Evolutionary conservation across 1,140 invertebrate genomes (phyloP), one percentile per base, ranked within the genome.

Genomic region (Cyclargus thomasi): DNA sequence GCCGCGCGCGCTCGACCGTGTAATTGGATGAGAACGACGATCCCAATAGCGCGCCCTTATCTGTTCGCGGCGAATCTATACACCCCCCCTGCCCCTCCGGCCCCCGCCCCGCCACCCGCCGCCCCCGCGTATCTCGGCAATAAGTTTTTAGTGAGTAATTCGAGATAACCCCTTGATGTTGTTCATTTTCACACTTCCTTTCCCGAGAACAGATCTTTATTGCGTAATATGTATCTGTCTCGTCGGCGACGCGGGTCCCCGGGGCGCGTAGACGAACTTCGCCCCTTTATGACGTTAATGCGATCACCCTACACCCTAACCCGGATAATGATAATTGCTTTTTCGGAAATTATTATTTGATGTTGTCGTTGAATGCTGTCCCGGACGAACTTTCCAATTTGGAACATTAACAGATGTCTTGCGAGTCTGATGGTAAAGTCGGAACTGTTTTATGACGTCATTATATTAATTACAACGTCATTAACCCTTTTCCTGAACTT

Each of bases 81-180:
- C n/a, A n/a, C 78, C 80, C 81, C 65, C 53, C 71, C 63, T 39
- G 36, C 36, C 36, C 55, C 64, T 67, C 70, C 67, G 72, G 29
- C 66, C 68, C 70, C 47, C 74, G 67, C 72, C 62, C 78, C 75
- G 75, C 68, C 69, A 65, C 35, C 63, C 29, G 74, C 79, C 73
- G 71, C 65, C 70, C 66, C 75, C 73, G 39, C 39, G 39, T 47
- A 47, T 69, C 80, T 78, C 74, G 68, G 78, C 87, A 86, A 90
- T 90, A 90, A 90, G 85, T 90, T 90, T 90, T 90, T 90, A 90
- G 87, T 88, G 87, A 90, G 87, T 88, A 88, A 90, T 90, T 88
- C 85, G 87, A 90, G 87, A 90, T 90, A 90, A 88, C 86, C 87
- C 87, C 87, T 90, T 90, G 83, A 88, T 88, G 86, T 88, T 88